Base-by-base conservation (phyloP, 2,888 invertebrate genomes). In the Amphipyra tragopoginis region DNA sequence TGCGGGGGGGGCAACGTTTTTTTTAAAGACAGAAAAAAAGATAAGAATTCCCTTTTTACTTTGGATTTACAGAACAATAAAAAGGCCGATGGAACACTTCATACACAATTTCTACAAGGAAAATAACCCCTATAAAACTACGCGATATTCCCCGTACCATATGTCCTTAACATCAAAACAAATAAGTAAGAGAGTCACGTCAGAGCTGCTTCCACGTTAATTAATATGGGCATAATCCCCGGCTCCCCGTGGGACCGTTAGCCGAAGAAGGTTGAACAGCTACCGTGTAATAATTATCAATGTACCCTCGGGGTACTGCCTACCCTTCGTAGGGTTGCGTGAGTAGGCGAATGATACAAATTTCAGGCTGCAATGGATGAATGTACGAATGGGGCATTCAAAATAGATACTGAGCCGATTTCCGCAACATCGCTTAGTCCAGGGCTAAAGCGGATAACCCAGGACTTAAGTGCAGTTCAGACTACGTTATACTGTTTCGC, bases 251-350 rank as follows among this genome's bases (percentile, higher is more conserved):
- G 87, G 89, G 80, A 81, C 88, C 87, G 87, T 89, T 87, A 84
- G 80, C 75, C 72, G 81, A 84, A 86, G 88, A 84, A 86, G 86
- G 84, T 79, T 79, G 75, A 72, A 75, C 79, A 74, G 75, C 75
- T 83, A 79, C 87, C 85, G 86, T 88, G 88, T 93, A 92, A 95
- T 95, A 94, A 95, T 95, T 95, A 93, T 93, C 94, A 93, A 93
- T 93, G 92, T 88, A 86, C 91, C 93, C 90, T 87, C 55, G 79
- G 90, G 93, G 88, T 82, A 72, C 70, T 73, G 67, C 83, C 81
- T 77, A 67, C 78, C 80, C 74, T 75, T 54, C 47, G 61, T 70
- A 65, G 68, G 69, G 70, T 62, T 59, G 61, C n/a, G 21, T 34
- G 45, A 34, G 49, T 45, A 40, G 38, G 38, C 26, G 11, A 13